A percentile compares a stretch with the other conserved stretches of the same genome.
Conservation (phyloP, 2,888 invertebrate genomes). For the Cheiracanthium punctorium region DNA sequence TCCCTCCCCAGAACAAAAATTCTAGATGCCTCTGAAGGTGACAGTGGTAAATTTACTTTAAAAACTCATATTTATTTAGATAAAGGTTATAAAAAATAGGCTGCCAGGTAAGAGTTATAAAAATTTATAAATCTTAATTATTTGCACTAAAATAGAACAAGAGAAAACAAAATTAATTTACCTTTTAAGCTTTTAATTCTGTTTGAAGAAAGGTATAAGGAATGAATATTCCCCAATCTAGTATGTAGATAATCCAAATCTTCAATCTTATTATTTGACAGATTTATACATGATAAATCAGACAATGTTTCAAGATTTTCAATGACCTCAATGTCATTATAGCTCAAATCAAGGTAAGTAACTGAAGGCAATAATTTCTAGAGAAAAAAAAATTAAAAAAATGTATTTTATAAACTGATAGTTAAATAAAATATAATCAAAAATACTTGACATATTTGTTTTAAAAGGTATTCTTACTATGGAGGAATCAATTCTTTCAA, state of each 20-base stretch:
- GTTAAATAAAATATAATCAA: too few species aligned
- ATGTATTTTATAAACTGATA: too few species aligned
- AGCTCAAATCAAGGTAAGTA: slow-evolving; percentile 81
- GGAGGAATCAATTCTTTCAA: slow-evolving; percentile 75
- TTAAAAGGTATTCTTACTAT: slow-evolving; percentile 37
- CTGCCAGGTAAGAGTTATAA: too few species aligned
- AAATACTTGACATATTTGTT: neutral
- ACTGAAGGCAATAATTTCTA: slow-evolving; percentile 78
- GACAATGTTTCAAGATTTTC: slow-evolving; percentile 64
- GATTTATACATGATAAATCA: slow-evolving; percentile 38
- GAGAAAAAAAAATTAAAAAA: neutral
- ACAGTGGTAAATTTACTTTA: too few species aligned
- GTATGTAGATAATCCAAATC: slow-evolving; percentile 88
- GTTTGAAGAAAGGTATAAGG: slow-evolving; percentile 90
- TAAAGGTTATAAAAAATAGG: too few species aligned
- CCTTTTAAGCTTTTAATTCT: slow-evolving; percentile 84
- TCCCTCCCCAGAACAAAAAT: too few species aligned
- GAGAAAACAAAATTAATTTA: too few species aligned
- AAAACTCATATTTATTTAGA: too few species aligned
- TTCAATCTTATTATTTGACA: slow-evolving; percentile 86
- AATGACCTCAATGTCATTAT: slow-evolving; percentile 74
- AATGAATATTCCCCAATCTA: slow-evolving; percentile 91
- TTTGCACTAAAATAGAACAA: too few species aligned
- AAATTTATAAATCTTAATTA: too few species aligned
- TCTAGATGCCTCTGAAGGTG: too few species aligned